Base-by-base conservation (phyloP, 2,888 invertebrate species). In the Ptychoptera contaminata region DNA sequence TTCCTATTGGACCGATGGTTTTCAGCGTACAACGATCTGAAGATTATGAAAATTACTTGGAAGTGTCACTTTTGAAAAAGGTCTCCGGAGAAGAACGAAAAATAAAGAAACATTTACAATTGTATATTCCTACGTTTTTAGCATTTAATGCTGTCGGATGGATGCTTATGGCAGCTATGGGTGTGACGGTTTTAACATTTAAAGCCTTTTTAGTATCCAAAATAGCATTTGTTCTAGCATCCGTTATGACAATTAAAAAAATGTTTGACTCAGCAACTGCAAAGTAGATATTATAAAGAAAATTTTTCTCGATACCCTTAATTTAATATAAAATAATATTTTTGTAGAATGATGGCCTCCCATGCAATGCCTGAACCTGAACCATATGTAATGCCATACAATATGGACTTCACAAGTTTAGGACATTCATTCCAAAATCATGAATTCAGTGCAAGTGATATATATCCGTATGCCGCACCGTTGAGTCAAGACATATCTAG, bases 191-290 rank as follows among this genome's bases (percentile, higher is more conserved):
- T 8, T 62, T 81, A 3, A 77, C 79, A 0, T 54, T 82, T 8
- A 82, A 82, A 58, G 77, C 82, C 0, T 67, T 81, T 50, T 59
- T 76, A n/a, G 70, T 80, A 39, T 79, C 80, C 42, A 82, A 82
- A 55, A 55, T 79, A 48, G 81, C 82, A 0, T 62, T 81, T 10
- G 51, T 79, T n/a, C 70, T 77, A 10, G 75, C 82, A 0, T 65
- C 69, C 1, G 68, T 74, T 50, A 69, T 81, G 58, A 69, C 76
- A 5, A 57, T 71, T 49, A 77, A 76, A 59, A 74, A 70, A 54
- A 57, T 77, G 10, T 72, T 79, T 58, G 77, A 77, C 48, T 71
- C 70, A 42, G 74, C 64, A 6, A 53, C 58, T n/a, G 63, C 65
- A 50, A 64, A 66, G 67, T 65, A 52, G 55, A 55, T 49, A 10